These are phyloP conservation scores for Aphaenogaster ashmeadi DNA, from an alignment of 1,140 invertebrate species.

Conservation along the genomic window DNA sequence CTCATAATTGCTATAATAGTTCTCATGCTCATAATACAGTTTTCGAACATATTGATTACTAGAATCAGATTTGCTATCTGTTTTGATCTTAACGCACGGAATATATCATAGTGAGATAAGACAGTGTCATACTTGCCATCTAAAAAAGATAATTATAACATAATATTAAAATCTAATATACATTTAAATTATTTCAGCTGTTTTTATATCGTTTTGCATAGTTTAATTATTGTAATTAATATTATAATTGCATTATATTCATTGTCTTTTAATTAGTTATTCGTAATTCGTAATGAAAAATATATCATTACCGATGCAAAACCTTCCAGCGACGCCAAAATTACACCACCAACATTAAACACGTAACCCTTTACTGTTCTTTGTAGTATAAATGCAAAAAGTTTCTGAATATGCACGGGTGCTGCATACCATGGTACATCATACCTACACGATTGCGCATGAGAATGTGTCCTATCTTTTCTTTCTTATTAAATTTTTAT, in stretches of 20 bases:
- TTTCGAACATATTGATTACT: background rate
- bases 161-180: conserved; percentile 5
- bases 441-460: conserved; percentile 7
- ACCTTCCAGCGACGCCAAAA: conserved; percentile 14
- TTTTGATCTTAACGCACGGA: background rate
- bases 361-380: conserved; percentile 15
- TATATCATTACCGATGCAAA: conserved; percentile 23
- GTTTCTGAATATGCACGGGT: conserved; percentile 1
- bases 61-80: background rate
- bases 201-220: background rate
- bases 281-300: background rate
- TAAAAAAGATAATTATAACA: background rate
- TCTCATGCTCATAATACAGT: background rate
- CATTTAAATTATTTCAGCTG: background rate
- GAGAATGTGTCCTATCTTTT: background rate
- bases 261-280: background rate
- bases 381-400: conserved; percentile 20
- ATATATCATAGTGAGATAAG: conserved; percentile 43
- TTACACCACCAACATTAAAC: background rate
- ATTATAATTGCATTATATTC: background rate
- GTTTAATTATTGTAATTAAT: background rate
- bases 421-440: conserved; percentile 16
- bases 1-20: background rate
- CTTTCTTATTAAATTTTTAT: background rate
- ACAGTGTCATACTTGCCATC: conserved; percentile 10